Evolutionary conservation across 2,113 vertebrate species (phyloP), one percentile per base, ranked within the genome.

Genomic region (Nymphicus hollandicus): DNA sequence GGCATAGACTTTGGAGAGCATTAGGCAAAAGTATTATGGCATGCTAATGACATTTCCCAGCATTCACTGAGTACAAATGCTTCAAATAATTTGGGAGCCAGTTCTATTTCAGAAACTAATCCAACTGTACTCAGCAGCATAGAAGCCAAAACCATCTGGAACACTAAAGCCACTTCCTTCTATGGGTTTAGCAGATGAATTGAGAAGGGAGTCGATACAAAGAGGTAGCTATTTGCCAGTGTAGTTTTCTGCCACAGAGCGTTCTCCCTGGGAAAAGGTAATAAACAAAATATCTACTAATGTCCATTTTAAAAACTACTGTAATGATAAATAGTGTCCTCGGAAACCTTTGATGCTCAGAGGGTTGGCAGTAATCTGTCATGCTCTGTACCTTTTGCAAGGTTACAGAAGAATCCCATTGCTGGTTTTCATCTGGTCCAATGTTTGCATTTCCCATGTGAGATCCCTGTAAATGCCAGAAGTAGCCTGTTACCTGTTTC

Each of bases 121-220:
- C 97, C 96, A 95, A 96, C 93, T 96, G 50, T 96, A 90, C 93
- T 97, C 74, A 81, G 70, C 71, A 93, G 64, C 52, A 1, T 5
- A 56, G 83, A 93, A 94, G 93, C 91, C 91, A 97, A 73, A 94
- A 65, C 70, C 85, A 86, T 89, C 85, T 86, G 70, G 97, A 96
- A 81, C 66, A 25, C 93, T 88, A 65, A 94, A 96, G 96, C 95
- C 89, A 56, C 85, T 97, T 97, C 89, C 95, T 96, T 97, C 70
- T 97, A 96, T 97, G 95, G 93, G 60, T 96, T 97, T 97, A 97
- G 96, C 97, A 97, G 95, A 97, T 90, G 95, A 95, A 56, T 94
- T 11, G 6, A 87, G 83, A 55, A 86, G 79, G 79, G 93, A 52
- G 95, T 93, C 76, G 8, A 76, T 73, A 83, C 71, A 80, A 92